phyloP scores from a whole-genome alignment of 2,797 vertebrate species.

The Xyrichtys novacula region DNA sequence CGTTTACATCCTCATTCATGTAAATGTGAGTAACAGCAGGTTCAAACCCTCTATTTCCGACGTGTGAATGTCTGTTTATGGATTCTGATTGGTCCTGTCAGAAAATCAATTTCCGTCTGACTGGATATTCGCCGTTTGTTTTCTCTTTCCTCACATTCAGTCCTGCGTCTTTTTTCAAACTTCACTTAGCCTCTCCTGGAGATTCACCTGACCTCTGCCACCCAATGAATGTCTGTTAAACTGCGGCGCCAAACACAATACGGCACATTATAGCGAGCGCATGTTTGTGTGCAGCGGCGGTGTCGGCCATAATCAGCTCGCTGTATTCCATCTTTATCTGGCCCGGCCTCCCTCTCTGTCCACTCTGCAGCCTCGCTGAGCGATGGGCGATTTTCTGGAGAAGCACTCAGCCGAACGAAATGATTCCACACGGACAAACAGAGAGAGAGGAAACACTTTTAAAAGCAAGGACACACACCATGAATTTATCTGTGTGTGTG shows the following conservation, averaged over 20 bases:
- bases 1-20: too few species aligned
- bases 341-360: conserved; percentile 40
- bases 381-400: conserved; percentile 71
- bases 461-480: conserved; percentile 66
- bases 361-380: conserved; percentile 60
- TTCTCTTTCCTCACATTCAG: conserved; percentile 19
- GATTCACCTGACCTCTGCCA: conserved; percentile 55
- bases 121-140: conserved; percentile 26
- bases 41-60: too few species aligned
- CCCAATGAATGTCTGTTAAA: conserved; percentile 59
- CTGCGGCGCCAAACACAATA: conserved; percentile 45
- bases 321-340: conserved; percentile 52
- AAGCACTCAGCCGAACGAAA: conserved; percentile 78
- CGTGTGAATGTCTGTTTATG: neutral
- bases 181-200: conserved; percentile 34
- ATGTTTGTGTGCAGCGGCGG: conserved; percentile 55
- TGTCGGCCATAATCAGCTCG: conserved; percentile 50
- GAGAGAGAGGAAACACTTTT: conserved; percentile 32
- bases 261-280: conserved; percentile 21
- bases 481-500: conserved; percentile 32
- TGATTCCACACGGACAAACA: conserved; percentile 73
- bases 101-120: conserved; percentile 49
- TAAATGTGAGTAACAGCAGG: too few species aligned
- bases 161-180: conserved; percentile 15
- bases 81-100: conserved; percentile 38